These are phyloP conservation scores for Triops longicaudatus DNA, from an alignment of 1,140 invertebrate genomes.

Conservation along the genomic window DNA sequence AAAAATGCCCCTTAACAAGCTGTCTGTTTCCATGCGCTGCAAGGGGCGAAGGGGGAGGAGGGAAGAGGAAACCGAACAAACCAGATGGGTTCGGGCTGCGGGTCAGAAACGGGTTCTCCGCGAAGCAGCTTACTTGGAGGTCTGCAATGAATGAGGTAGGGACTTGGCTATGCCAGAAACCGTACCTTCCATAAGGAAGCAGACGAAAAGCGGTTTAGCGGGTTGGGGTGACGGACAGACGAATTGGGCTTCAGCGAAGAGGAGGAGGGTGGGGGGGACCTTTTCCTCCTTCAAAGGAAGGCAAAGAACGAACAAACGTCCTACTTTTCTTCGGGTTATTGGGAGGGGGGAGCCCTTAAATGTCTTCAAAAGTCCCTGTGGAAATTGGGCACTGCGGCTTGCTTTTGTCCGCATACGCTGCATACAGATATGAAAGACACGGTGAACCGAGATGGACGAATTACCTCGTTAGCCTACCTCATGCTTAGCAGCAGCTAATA, in stretches of 20 bases:
- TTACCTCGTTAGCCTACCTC: too few relatives aligned
- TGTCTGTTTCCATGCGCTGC: constrained; percentile 14
- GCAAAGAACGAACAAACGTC: constrained; percentile 5
- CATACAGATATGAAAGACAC: too few relatives aligned
- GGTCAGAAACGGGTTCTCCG: background rate
- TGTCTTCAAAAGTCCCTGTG: too few relatives aligned
- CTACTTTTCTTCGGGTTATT: background rate
- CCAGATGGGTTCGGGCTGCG: background rate
- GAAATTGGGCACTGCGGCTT: too few relatives aligned
- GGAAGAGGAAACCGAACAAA: background rate
- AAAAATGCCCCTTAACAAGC: background rate
- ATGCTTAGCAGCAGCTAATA: too few relatives aligned
- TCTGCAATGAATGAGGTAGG: too few relatives aligned
- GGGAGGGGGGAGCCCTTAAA: too few relatives aligned
- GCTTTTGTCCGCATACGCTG: too few relatives aligned
- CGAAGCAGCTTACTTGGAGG: background rate
- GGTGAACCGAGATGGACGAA: too few relatives aligned
- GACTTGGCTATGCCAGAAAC: too few relatives aligned
- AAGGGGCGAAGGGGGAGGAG: background rate
- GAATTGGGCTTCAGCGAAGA: background rate
- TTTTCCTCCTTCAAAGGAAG: background rate
- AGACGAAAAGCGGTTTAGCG: background rate
- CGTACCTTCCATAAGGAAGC: background rate
- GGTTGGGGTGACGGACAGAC: background rate
- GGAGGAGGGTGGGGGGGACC: background rate